Evolutionary conservation across 2,888 invertebrate genomes (phyloP).

Genomic region (Malthinus seriepunctatus): DNA sequence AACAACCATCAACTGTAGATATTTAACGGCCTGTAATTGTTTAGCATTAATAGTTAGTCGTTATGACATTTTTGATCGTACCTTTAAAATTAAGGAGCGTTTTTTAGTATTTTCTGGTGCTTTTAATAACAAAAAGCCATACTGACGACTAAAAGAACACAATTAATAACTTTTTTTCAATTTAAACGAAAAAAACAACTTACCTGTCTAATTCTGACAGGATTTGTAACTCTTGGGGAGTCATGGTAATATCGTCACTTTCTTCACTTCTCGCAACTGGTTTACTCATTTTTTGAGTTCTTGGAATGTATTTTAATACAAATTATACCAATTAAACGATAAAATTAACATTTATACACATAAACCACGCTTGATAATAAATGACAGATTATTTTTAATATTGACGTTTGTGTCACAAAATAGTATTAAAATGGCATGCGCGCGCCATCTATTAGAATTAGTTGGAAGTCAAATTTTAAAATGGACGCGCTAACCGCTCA

Average conservation of each 20-base stretch:
- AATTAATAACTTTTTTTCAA: slow-evolving; percentile 12
- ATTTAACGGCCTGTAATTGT: slow-evolving; percentile 71
- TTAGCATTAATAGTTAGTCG: slow-evolving; percentile 9
- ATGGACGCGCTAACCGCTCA: too few relatives aligned
- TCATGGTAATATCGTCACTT: slow-evolving; percentile 55
- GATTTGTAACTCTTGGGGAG: slow-evolving; percentile 82
- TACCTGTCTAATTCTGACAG: slow-evolving; percentile 88
- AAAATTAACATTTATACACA: too few relatives aligned
- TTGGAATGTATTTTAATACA: too few relatives aligned
- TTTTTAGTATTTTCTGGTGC: slow-evolving; percentile 80
- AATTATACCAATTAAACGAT: too few relatives aligned
- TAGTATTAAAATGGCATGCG: too few relatives aligned
- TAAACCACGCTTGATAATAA: too few relatives aligned
- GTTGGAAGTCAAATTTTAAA: too few relatives aligned
- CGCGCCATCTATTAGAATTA: too few relatives aligned
- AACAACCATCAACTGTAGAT: slow-evolving; percentile 82
- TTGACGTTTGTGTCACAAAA: too few relatives aligned
- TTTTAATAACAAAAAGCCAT: slow-evolving; percentile 85
- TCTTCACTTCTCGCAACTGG: slow-evolving; percentile 43
- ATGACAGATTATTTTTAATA: too few relatives aligned
- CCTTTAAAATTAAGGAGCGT: slow-evolving; percentile 78
- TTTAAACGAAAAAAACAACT: slow-evolving; percentile 1
- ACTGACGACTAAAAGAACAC: slow-evolving; percentile 71
- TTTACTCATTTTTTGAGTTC: slow-evolving; percentile 45
- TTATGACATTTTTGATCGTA: slow-evolving; percentile 38